phyloP scores from a whole-genome alignment of 2,888 invertebrate species.

The Cosmorhoe ocellata region DNA sequence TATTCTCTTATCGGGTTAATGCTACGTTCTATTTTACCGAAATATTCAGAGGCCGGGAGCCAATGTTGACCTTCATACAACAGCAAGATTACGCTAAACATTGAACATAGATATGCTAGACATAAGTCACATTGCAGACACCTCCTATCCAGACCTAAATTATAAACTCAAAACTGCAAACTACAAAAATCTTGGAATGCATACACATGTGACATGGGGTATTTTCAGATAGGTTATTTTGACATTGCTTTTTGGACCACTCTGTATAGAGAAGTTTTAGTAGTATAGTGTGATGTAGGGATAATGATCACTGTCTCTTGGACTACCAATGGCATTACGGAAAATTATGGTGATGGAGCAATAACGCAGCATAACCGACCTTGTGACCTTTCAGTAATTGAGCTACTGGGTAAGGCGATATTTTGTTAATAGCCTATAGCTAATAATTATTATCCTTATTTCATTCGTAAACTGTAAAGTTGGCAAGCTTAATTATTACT shows the following conservation, averaged over 20 bases:
- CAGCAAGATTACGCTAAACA: neutral
- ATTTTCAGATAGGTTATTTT: too few relatives aligned
- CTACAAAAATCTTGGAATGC: too few relatives aligned
- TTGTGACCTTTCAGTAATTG: slow-evolving; percentile 23
- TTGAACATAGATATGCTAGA: too few relatives aligned
- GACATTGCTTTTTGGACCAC: too few relatives aligned
- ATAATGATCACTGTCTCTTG: slow-evolving; percentile 10
- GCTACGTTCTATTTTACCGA: slow-evolving; percentile 23
- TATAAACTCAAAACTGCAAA: too few relatives aligned
- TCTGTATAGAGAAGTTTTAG: too few relatives aligned
- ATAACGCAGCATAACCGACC: slow-evolving; percentile 18
- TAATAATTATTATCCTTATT: slow-evolving; percentile 21
- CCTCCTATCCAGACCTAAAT: too few relatives aligned
- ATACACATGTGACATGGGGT: too few relatives aligned
- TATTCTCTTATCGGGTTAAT: slow-evolving; percentile 33
- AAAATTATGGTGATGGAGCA: slow-evolving; percentile 23
- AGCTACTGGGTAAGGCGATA: slow-evolving; percentile 17
- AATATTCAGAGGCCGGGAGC: slow-evolving; percentile 10
- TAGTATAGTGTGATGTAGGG: neutral
- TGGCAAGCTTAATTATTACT: slow-evolving; percentile 2
- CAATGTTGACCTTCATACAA: slow-evolving; percentile 7
- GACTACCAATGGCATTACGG: slow-evolving; percentile 13
- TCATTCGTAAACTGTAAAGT: slow-evolving; percentile 6
- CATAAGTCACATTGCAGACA: too few relatives aligned
- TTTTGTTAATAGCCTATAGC: slow-evolving; percentile 12